phyloP scores from a whole-genome alignment of 2,888 invertebrate species.

The Fabriciana adippe region DNA sequence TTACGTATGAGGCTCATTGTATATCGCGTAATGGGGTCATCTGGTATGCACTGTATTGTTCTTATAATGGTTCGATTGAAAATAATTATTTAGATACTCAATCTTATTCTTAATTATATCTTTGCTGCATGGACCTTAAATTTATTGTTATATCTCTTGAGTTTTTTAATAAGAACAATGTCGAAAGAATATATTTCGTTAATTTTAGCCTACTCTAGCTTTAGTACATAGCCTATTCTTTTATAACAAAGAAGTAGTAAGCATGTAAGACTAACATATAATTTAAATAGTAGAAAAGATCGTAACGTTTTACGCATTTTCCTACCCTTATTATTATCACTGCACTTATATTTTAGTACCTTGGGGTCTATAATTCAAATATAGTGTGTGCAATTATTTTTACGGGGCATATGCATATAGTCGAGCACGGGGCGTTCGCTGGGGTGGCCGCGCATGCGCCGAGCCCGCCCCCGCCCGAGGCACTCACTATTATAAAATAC shows the following conservation, averaged over 20 bases:
- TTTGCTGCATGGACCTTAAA: neutral
- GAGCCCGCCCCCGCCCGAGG: slow-evolving; percentile 69
- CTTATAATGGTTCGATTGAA: slow-evolving; percentile 47
- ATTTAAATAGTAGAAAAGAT: too few relatives aligned
- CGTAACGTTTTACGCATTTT: neutral
- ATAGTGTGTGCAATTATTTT: slow-evolving; percentile 38
- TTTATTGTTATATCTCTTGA: neutral
- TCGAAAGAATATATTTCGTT: too few relatives aligned
- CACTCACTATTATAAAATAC: slow-evolving; percentile 54
- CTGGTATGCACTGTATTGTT: slow-evolving; percentile 49
- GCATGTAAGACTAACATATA: too few relatives aligned
- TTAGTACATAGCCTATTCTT: too few relatives aligned
- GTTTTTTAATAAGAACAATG: neutral
- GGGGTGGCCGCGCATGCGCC: slow-evolving; percentile 73
- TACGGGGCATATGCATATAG: slow-evolving; percentile 31
- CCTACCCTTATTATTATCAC: slow-evolving; percentile 10
- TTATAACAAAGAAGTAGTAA: too few relatives aligned
- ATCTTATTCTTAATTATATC: slow-evolving; percentile 27
- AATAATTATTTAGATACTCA: slow-evolving; percentile 45
- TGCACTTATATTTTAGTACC: slow-evolving; percentile 14
- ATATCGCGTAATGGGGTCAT: slow-evolving; percentile 45
- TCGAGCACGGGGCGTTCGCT: slow-evolving; percentile 63
- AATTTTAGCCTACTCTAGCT: too few relatives aligned
- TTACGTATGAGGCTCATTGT: neutral
- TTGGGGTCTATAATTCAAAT: slow-evolving; percentile 30